Conservation (phyloP, 2,113 vertebrate genomes). For the Odontesthes bonariensis region DNA sequence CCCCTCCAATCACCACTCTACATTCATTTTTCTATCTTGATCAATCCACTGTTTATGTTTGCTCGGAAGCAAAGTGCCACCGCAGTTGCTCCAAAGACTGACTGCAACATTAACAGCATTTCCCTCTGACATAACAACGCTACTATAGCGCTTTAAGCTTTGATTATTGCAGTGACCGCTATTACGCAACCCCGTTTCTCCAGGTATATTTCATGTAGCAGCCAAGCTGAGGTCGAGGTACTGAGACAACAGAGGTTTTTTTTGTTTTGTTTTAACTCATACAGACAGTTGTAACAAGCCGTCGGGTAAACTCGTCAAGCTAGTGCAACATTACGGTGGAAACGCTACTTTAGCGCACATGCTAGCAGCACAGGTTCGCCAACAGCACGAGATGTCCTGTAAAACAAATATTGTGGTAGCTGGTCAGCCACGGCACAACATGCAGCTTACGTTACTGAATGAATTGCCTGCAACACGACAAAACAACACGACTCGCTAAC, state of each 20-base stretch:
- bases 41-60: background rate
- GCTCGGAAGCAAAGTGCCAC: background rate
- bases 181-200: slow-evolving; percentile 29
- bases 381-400: slow-evolving; percentile 5
- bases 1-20: too few species aligned
- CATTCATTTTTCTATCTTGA: background rate
- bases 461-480: background rate
- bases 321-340: slow-evolving; percentile 1
- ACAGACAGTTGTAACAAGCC: background rate
- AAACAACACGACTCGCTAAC: background rate
- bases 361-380: slow-evolving; percentile 15
- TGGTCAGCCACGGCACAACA: background rate
- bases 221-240: background rate
- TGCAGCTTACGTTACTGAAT: rapidly evolving
- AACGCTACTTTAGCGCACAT: slow-evolving; percentile 29
- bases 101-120: background rate
- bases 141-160: slow-evolving; percentile 14
- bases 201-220: slow-evolving; percentile 18
- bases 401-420: background rate
- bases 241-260: slow-evolving; percentile 1
- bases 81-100: background rate
- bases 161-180: slow-evolving; percentile 14
- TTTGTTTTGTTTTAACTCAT: too few species aligned
- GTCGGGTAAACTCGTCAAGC: background rate
- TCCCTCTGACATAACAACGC: slow-evolving; percentile 22